Evolutionary conservation across 2,888 invertebrate genomes (phyloP), one percentile per base, ranked within the genome.

Genomic region (Acleris laterana): DNA sequence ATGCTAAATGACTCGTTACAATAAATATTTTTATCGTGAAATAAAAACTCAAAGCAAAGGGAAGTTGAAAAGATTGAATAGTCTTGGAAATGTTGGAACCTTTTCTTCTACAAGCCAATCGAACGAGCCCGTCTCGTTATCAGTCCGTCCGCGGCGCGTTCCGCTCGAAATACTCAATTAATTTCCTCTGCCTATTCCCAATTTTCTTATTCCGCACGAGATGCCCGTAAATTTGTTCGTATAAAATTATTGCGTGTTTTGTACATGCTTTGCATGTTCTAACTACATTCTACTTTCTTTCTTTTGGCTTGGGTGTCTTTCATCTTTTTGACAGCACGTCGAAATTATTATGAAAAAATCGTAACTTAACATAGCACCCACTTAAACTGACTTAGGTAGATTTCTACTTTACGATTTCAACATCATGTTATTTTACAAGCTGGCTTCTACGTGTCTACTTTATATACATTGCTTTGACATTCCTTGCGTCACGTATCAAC

Each of bases 121-220:
- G 59, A 17, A 32, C 28, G 48, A 28, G 48, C 48, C 9, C 48
- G 32, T 1, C 57, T 58, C 57, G 57, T 58, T 58, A 58, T 58
- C 57, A 48, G 48, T n/a, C 50, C 17, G 60, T 60, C n/a, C 51
- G 44, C 9, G 22, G 51, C 17, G 22, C 25, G 38, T 42, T 42
- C 22, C 42, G 42, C 51, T 42, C 51, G 51, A 44, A 61, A 52
- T 61, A 61, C 51, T 61, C 44, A 61, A 61, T 46, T 52, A 61
- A 44, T 61, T 52, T 19, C 25, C 5, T 13, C 52, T 5, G 52
- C 51, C 60, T 25, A 52, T 32, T 32, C 28, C 48, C 58, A 49
- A 38, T 55, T 55, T 42, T 22, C 42, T 42, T 55, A 42, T 42
- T 55, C 55, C 16, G 20, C 20, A 20, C 20, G 42, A 46, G 16